phyloP scores from a whole-genome alignment of 2,888 invertebrate genomes.

The Amiota communis region DNA sequence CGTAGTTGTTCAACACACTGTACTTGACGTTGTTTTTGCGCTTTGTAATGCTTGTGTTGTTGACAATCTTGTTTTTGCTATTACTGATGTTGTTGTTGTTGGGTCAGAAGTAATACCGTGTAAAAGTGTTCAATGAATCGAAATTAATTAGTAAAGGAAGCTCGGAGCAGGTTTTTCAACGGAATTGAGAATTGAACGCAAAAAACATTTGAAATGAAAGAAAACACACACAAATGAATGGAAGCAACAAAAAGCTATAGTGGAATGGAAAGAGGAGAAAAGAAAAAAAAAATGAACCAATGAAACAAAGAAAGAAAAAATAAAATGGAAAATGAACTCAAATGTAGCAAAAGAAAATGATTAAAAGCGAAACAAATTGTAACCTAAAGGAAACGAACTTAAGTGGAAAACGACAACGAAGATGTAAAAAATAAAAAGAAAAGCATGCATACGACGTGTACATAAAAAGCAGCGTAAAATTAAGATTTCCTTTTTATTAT shows the following conservation, averaged over 20 bases:
- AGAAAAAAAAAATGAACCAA: slow-evolving; percentile 29
- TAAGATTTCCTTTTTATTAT: slow-evolving; percentile 59
- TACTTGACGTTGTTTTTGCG: not conserved
- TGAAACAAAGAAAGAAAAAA: slow-evolving; percentile 29
- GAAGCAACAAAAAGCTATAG: slow-evolving; percentile 30
- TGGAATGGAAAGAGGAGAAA: not conserved
- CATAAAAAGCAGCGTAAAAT: slow-evolving; percentile 46
- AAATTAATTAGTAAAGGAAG: slow-evolving; percentile 66
- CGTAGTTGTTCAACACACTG: slow-evolving; percentile 7
- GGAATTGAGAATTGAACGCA: not conserved
- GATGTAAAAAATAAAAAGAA: not conserved
- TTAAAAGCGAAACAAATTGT: slow-evolving; percentile 55
- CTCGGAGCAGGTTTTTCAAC: slow-evolving; percentile 22
- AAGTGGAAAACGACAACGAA: not conserved
- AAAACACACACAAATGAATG: slow-evolving; percentile 18
- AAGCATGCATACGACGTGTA: not conserved
- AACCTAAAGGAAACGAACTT: slow-evolving; percentile 56
- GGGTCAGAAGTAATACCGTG: slow-evolving; percentile 55
- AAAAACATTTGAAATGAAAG: slow-evolving; percentile 42
- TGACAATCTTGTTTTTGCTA: not conserved
- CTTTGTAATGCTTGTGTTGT: no score
- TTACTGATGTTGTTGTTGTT: slow-evolving; percentile 2
- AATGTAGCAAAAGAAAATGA: slow-evolving; percentile 25
- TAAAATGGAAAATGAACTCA: slow-evolving; percentile 4
- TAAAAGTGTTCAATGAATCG: slow-evolving; percentile 67